These are phyloP conservation scores for Passer domesticus DNA, from an alignment of 2,113 vertebrate genomes.

Conservation along the genomic window DNA sequence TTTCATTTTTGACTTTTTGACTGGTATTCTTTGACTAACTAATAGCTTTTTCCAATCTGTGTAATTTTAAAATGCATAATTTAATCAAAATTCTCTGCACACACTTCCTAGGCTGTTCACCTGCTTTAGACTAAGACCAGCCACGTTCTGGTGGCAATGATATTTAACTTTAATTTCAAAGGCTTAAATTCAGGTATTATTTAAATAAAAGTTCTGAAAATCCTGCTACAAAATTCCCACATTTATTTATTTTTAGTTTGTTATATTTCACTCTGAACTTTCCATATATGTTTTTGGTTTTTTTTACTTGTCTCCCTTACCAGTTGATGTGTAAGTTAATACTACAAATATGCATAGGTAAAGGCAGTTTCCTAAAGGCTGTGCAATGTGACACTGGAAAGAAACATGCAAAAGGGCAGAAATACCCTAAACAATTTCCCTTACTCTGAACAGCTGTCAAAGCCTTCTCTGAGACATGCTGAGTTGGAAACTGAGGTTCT, in stretches of 20 bases:
- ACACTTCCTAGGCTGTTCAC: neutral
- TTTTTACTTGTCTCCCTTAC: neutral
- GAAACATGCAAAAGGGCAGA: neutral
- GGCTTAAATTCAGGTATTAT: slow-evolving; percentile 24
- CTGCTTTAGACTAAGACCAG: neutral
- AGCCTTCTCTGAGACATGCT: neutral
- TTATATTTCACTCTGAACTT: neutral
- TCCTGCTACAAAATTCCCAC: neutral
- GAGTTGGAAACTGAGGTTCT: neutral
- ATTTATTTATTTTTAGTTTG: neutral
- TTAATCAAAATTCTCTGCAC: neutral
- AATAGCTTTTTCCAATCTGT: neutral
- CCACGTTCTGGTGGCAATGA: neutral
- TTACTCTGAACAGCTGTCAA: neutral
- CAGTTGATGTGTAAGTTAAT: neutral
- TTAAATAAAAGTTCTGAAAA: slow-evolving; percentile 32
- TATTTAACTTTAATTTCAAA: slow-evolving; percentile 56
- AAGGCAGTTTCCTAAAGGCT: neutral
- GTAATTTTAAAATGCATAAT: neutral
- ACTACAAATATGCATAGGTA: neutral
- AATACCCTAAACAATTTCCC: neutral
- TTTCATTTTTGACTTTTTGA: neutral
- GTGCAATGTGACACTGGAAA: neutral
- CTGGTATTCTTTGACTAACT: neutral
- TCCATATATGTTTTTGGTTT: neutral